A percentile compares a stretch with the other conserved stretches of the same genome.
phyloP scores from a whole-genome alignment of 2,888 invertebrate species.

The Oxycera nigricornis region DNA sequence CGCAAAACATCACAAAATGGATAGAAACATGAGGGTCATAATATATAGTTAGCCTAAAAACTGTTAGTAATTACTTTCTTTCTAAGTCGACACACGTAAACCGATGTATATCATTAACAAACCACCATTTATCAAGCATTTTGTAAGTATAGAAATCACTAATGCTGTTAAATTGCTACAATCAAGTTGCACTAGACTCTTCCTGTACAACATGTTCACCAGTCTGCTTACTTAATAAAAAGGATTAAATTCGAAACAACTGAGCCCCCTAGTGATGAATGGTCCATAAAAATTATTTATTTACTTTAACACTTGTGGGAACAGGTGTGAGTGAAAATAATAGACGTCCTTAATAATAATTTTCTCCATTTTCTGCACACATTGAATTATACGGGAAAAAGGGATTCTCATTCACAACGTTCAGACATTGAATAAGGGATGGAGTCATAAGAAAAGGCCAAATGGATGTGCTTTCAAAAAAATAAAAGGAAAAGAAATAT shows the following conservation, averaged over 20 bases:
- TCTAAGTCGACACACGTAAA: no score
- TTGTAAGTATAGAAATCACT: no score
- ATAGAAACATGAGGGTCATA: no score
- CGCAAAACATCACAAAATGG: no score
- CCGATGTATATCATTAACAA: no score
- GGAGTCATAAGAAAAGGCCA: no score
- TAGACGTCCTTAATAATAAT: not conserved
- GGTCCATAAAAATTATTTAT: slow-evolving; percentile 24
- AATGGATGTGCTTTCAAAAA: not conserved
- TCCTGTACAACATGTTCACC: no score
- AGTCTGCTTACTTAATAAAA: not conserved
- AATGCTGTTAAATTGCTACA: no score
- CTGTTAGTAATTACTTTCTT: no score
- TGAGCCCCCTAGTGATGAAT: slow-evolving; percentile 2
- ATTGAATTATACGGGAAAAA: not conserved
- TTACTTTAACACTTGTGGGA: slow-evolving; percentile 12
- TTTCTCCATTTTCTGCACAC: not conserved
- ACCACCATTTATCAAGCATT: no score
- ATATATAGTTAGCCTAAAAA: no score
- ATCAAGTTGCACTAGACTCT: no score
- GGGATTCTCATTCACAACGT: not conserved
- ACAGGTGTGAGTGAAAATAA: slow-evolving; percentile 21
- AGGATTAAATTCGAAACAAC: slow-evolving; percentile 8
- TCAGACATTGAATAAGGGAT: not conserved
- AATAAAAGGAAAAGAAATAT: not conserved